phyloP scores from a whole-genome alignment of 2,113 vertebrate species.

The Panthera tigris region DNA sequence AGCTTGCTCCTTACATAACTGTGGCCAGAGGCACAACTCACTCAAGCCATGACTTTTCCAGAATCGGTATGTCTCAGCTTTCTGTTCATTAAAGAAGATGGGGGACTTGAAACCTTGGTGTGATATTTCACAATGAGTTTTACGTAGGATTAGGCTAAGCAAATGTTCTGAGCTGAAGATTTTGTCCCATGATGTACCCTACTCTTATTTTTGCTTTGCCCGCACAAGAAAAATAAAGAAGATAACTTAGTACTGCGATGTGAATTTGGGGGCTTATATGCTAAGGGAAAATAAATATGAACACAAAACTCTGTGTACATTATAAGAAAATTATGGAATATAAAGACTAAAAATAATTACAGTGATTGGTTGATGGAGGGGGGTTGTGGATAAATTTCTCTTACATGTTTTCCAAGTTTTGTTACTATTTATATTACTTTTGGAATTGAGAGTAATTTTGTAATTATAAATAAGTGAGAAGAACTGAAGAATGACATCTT shows the following conservation, averaged over 20 bases:
- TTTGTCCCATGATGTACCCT: background rate
- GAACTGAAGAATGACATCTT: background rate
- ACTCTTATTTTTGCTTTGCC: conserved; percentile 22
- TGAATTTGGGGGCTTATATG: background rate
- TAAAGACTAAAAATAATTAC: background rate
- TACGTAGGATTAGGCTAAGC: background rate
- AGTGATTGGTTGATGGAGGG: background rate
- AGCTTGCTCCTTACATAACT: background rate
- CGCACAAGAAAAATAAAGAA: background rate
- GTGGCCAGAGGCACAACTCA: background rate
- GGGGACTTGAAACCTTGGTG: background rate
- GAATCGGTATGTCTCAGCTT: background rate
- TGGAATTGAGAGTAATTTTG: background rate
- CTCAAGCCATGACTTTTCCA: background rate
- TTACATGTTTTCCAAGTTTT: conserved; percentile 14
- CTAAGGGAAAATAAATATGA: background rate
- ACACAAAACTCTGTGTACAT: background rate
- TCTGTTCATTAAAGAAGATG: background rate
- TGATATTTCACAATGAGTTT: background rate
- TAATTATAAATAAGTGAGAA: conserved; percentile 20
- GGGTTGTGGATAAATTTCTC: background rate
- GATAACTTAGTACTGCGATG: background rate
- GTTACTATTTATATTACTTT: background rate
- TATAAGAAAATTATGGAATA: background rate
- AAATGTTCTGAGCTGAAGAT: background rate